phyloP scores from a whole-genome alignment of 2,888 invertebrate species.

The Pandemis corylana region DNA sequence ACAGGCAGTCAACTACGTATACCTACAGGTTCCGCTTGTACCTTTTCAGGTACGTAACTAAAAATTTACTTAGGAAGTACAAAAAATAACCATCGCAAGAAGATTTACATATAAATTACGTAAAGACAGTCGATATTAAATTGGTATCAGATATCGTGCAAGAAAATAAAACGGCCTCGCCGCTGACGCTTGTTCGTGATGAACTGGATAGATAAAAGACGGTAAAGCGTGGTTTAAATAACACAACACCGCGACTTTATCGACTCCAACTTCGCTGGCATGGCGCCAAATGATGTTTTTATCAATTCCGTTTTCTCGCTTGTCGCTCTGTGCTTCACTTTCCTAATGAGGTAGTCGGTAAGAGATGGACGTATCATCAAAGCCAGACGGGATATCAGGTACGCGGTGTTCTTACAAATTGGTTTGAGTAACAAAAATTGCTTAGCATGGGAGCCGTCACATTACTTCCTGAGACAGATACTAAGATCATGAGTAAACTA shows the following conservation, averaged over 20 bases:
- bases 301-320: slow-evolving; percentile 20
- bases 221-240: slow-evolving; percentile 42
- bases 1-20: too few species aligned
- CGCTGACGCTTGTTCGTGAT: slow-evolving; percentile 36
- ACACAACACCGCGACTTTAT: slow-evolving; percentile 40
- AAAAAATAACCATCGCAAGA: background rate
- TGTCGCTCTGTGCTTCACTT: background rate
- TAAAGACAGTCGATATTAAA: slow-evolving; percentile 17
- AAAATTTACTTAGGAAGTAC: background rate
- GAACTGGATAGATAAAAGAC: slow-evolving; percentile 45
- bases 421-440: background rate
- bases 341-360: background rate
- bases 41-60: background rate
- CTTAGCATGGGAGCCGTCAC: background rate
- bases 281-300: slow-evolving; percentile 37
- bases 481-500: too few species aligned
- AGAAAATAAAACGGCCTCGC: slow-evolving; percentile 30
- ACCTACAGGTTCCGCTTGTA: too few species aligned
- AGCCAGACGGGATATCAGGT: background rate
- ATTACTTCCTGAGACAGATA: too few species aligned
- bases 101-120: background rate
- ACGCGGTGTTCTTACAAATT: background rate
- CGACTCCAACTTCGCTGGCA: slow-evolving; percentile 37
- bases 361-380: background rate
- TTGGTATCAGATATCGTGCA: slow-evolving; percentile 25